Evolutionary conservation across 2,113 vertebrate species (phyloP).

Genomic region (Brachirus orientalis): DNA sequence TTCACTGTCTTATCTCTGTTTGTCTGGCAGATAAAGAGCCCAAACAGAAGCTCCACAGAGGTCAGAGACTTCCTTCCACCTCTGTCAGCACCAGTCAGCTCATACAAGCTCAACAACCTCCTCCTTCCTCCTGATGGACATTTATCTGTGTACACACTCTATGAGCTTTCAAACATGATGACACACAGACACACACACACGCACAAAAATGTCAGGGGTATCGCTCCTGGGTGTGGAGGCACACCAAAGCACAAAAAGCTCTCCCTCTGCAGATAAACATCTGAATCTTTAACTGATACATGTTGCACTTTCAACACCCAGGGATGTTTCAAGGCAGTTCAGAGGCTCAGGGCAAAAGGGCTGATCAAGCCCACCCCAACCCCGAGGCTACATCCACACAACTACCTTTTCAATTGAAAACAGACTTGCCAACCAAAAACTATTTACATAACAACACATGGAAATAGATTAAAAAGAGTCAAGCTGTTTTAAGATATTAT

Average conservation of each 20-base stretch:
- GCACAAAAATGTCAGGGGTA: background rate
- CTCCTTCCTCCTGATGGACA: slow-evolving; percentile 10
- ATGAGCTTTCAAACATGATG: background rate
- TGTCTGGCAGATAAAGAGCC: slow-evolving; percentile 35
- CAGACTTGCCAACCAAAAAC: no score
- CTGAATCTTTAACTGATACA: background rate
- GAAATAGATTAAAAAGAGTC: no score
- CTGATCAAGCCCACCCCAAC: no score
- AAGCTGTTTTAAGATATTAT: no score
- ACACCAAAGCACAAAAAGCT: background rate
- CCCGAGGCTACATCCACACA: no score
- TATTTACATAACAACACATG: no score
- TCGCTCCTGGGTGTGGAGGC: slow-evolving; percentile 29
- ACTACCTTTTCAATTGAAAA: no score
- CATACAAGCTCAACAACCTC: background rate
- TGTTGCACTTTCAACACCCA: background rate
- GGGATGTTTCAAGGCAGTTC: background rate
- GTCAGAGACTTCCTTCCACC: slow-evolving; percentile 33
- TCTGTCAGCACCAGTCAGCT: slow-evolving; percentile 45
- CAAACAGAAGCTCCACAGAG: slow-evolving; percentile 46
- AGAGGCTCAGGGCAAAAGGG: background rate
- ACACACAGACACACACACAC: background rate
- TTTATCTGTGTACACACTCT: slow-evolving; percentile 4
- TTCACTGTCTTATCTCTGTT: slow-evolving; percentile 23
- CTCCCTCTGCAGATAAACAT: background rate